phyloP scores from a whole-genome alignment of 1,140 invertebrate species.

The Ericerus pela region DNA sequence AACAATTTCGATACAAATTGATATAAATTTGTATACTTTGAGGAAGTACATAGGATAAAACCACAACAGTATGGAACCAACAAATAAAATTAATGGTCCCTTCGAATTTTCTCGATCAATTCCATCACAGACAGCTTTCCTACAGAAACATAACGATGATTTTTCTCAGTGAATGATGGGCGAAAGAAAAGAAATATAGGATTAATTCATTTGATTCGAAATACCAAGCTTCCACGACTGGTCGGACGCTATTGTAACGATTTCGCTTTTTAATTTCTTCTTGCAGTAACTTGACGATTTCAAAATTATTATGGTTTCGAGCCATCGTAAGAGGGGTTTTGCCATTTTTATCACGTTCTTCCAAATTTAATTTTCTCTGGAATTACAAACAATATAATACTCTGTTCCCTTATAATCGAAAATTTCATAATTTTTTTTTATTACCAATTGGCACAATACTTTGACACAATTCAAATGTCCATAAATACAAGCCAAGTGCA shows the following conservation, averaged over 20 bases:
- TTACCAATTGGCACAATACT: conserved; percentile 69
- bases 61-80: conserved; percentile 72
- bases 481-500: conserved; percentile 83
- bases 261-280: conserved; percentile 62
- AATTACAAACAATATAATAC: conserved; percentile 22
- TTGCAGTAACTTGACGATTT: conserved; percentile 64
- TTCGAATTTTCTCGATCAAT: conserved; percentile 59
- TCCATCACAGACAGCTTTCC: not conserved
- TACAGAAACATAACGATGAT: not conserved
- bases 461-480: conserved; percentile 68
- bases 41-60: conserved; percentile 86
- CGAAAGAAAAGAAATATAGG: not conserved
- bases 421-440: conserved; percentile 3
- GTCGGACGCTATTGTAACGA: conserved; percentile 55
- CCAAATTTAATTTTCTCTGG: conserved; percentile 65
- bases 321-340: conserved; percentile 80
- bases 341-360: conserved; percentile 75
- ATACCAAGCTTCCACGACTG: conserved; percentile 69
- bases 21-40: conserved; percentile 38
- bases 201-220: conserved; percentile 16
- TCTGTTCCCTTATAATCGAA: not conserved
- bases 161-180: not conserved
- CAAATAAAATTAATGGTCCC: conserved; percentile 67
- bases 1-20: not conserved
- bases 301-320: conserved; percentile 66